Conservation (phyloP, 1,140 invertebrate species). For the Ceratina japonica region DNA sequence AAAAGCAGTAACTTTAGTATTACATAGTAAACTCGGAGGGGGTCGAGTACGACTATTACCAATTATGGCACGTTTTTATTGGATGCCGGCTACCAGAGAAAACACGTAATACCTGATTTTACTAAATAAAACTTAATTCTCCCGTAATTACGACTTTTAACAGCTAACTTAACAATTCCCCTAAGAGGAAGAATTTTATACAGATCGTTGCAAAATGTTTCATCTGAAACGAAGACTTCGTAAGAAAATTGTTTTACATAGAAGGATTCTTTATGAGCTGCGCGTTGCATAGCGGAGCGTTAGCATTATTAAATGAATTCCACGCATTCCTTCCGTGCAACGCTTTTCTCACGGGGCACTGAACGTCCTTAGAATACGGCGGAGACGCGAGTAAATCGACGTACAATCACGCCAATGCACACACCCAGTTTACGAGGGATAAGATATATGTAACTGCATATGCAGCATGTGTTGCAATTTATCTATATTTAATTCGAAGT, state of each 20-base stretch:
- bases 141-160: not conserved
- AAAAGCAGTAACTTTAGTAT: constrained; percentile 52
- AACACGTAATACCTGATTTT: not conserved
- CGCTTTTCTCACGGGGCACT: constrained; percentile 57
- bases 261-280: not conserved
- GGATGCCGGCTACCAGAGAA: not conserved
- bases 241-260: not conserved
- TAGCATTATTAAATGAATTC: constrained; percentile 57
- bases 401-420: not conserved
- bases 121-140: not conserved
- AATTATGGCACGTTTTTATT: constrained; percentile 39
- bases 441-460: no score
- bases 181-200: no score
- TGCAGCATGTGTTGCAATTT: no score
- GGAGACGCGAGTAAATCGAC: constrained; percentile 28
- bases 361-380: constrained; percentile 51
- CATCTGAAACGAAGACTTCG: not conserved
- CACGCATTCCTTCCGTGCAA: constrained; percentile 41
- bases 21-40: constrained; percentile 34
- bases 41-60: constrained; percentile 36
- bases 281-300: constrained; percentile 5
- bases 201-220: not conserved
- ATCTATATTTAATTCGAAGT: not conserved
- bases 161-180: no score
- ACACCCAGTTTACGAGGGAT: no score